These are phyloP conservation scores for Cantharis flavilabris DNA, from an alignment of 2,888 invertebrate genomes.

Conservation along the genomic window DNA sequence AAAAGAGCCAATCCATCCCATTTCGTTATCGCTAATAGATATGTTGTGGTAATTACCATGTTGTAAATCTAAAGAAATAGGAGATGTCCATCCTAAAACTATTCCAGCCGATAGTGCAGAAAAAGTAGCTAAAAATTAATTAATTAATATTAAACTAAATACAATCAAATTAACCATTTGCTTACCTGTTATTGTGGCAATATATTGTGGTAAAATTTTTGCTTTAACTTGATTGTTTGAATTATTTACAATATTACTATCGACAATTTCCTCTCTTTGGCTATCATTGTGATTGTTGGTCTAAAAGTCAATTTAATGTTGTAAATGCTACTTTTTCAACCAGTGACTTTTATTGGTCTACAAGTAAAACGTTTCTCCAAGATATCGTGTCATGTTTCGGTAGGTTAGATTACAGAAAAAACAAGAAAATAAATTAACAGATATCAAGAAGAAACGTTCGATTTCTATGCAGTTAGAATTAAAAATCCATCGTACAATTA, in stretches of 20 bases:
- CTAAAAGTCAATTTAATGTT: neutral
- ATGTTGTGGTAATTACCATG: constrained; percentile 56
- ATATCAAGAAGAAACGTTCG: no score
- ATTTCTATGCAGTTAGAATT: no score
- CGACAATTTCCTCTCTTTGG: neutral
- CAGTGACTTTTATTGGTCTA: no score
- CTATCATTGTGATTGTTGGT: neutral
- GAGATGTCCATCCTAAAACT: constrained; percentile 80
- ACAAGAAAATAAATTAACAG: no score
- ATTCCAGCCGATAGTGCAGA: constrained; percentile 80
- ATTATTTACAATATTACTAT: neutral
- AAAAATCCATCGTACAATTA: no score
- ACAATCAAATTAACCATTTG: constrained; percentile 39
- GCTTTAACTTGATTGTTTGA: neutral
- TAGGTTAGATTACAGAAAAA: no score
- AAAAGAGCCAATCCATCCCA: constrained; percentile 76
- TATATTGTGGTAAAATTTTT: constrained; percentile 65
- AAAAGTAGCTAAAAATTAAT: constrained; percentile 67
- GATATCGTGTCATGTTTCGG: no score
- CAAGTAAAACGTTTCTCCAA: no score
- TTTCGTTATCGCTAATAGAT: constrained; percentile 61
- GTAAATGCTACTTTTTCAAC: no score
- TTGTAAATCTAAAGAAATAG: constrained; percentile 62
- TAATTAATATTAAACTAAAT: neutral
- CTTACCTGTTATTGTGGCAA: constrained; percentile 68